Percentiles rank a stretch among this genome's conserved stretches.
These are phyloP conservation scores for Papilio gigon DNA, from an alignment of 2,888 invertebrate species.

Conservation along the genomic window DNA sequence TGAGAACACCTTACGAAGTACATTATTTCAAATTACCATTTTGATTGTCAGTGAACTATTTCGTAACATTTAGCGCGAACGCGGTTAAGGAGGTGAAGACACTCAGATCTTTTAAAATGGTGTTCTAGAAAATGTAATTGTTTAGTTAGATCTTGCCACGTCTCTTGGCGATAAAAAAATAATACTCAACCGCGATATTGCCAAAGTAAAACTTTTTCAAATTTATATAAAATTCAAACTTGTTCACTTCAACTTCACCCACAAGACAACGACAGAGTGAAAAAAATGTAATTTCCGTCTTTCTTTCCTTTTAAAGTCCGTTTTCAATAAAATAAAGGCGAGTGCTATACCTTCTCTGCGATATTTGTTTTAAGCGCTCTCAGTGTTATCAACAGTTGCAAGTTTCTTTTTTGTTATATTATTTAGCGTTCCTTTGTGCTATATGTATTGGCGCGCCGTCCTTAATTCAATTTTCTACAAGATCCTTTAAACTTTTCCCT, in stretches of 20 bases:
- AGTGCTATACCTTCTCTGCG: slow-evolving; percentile 40
- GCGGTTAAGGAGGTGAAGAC: not conserved
- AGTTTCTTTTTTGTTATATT: slow-evolving; percentile 52
- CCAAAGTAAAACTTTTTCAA: slow-evolving; percentile 27
- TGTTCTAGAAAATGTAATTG: not conserved
- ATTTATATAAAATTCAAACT: slow-evolving; percentile 33
- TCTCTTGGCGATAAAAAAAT: not conserved
- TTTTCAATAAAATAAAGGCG: slow-evolving; percentile 41
- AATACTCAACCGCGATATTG: slow-evolving; percentile 10
- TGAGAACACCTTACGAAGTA: too few relatives aligned
- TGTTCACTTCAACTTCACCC: slow-evolving; percentile 25
- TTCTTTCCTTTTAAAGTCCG: slow-evolving; percentile 45
- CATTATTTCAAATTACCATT: not conserved
- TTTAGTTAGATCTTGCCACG: not conserved
- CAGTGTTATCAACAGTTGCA: slow-evolving; percentile 50
- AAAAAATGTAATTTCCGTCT: slow-evolving; percentile 48
- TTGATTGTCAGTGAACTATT: not conserved
- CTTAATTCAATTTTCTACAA: slow-evolving; percentile 45
- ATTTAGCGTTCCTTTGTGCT: slow-evolving; percentile 48
- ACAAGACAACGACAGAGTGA: slow-evolving; percentile 45
- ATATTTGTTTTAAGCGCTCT: slow-evolving; percentile 52
- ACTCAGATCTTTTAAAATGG: not conserved
- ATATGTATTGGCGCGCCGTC: slow-evolving; percentile 49
- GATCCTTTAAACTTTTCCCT: slow-evolving; percentile 42
- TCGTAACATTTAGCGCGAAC: not conserved